Evolutionary conservation across 2,888 invertebrate genomes (phyloP), one percentile per base, ranked within the genome.

Genomic region (Epirrhoe alternata): DNA sequence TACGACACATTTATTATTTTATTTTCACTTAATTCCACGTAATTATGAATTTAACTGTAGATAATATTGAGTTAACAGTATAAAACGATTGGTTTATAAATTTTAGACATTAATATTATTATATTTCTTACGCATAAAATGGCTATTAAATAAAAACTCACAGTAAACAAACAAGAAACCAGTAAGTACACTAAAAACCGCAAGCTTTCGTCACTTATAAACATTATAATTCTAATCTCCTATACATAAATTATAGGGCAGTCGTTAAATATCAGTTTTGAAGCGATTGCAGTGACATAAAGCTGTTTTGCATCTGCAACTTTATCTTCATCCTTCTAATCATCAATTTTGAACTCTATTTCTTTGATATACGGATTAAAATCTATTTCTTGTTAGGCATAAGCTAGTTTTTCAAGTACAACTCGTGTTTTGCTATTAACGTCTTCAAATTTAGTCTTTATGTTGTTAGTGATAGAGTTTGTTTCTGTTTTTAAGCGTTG

Each of bases 241-340:
- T 82, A 85, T 83, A 86, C 86, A 87, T 89, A 88, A 88, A 89
- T 89, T 86, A 89, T 82, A 76, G 79, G 76, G 76, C 79, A 83
- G 85, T 85, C 87, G 87, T 90, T 89, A 90, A 91, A 89, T 90
- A 90, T 89, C 87, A 89, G 87, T 86, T 86, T 80, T 80, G 82
- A 86, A 83, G 85, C 84, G 82, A 86, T 88, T 87, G 86, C 87
- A 86, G 80, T 87, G 86, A 87, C 88, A 88, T 81, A 86, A 86
- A 87, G 85, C 84, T 85, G 84, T 79, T 85, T 81, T 81, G 71
- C 80, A 79, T 81, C 77, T 76, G 81, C 85, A 76, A 83, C 56
- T 47, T 79, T 83, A 84, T 76, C 59, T 68, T 59, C 68, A 69
- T 55, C 59, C 33, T 70, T 62, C 6, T 68, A n/a, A 64, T 61